phyloP scores from a whole-genome alignment of 2,888 invertebrate genomes.

The Caenorhabditis sulstoni region DNA sequence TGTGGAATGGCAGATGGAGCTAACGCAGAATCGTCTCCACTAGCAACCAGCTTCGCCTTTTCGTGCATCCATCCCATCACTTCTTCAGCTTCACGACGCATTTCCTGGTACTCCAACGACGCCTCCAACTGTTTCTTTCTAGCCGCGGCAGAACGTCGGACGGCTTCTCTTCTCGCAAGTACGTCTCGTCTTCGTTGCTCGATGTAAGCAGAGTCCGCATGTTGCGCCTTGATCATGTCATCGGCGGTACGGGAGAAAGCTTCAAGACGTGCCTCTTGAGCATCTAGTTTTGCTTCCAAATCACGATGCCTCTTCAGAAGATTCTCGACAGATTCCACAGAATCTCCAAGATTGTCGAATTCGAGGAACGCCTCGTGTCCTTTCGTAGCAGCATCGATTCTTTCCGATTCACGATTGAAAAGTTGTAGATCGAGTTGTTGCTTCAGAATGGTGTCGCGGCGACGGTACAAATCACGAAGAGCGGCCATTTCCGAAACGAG shows the following conservation, averaged over 20 bases:
- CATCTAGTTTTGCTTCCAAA: conserved; percentile 91
- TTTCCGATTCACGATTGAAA: conserved; percentile 96
- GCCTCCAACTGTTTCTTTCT: conserved; percentile 88
- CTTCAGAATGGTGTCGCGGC: conserved; percentile 90
- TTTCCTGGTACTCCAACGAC: conserved; percentile 92
- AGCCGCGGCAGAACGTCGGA: conserved; percentile 84
- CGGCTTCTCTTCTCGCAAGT: conserved; percentile 85
- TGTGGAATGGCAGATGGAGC: conserved; percentile 83
- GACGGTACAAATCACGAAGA: conserved; percentile 82
- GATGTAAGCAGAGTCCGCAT: conserved; percentile 74
- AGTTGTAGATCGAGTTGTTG: conserved; percentile 91
- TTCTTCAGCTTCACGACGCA: conserved; percentile 93
- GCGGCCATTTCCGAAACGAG: conserved; percentile 63
- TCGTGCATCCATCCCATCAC: conserved; percentile 89
- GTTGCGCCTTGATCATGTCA: conserved; percentile 87
- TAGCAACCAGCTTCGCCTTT: conserved; percentile 87
- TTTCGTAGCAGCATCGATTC: conserved; percentile 94
- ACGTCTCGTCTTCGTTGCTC: conserved; percentile 82
- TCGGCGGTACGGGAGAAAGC: conserved; percentile 90
- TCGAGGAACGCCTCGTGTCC: conserved; percentile 95
- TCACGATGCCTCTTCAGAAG: conserved; percentile 93
- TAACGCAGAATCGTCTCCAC: conserved; percentile 68
- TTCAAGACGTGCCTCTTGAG: conserved; percentile 92
- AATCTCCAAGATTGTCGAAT: conserved; percentile 87
- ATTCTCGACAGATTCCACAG: conserved; percentile 87